Conservation (phyloP, 1,140 invertebrate species). For the Pogonus chalceus region DNA sequence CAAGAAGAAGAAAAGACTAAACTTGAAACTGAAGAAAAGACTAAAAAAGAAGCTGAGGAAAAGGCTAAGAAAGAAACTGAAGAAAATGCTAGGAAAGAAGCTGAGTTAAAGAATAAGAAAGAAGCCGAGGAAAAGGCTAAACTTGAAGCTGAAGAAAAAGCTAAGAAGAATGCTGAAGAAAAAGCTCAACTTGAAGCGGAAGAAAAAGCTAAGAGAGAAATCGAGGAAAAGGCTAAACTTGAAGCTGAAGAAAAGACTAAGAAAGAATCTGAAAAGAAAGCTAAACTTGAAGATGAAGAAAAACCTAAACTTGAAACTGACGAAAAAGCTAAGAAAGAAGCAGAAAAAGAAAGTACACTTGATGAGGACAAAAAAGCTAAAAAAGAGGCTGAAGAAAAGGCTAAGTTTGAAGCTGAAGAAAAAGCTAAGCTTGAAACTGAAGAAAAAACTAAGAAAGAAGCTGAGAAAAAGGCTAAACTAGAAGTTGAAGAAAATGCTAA, state of each 20-base stretch:
- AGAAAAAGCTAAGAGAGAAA: constrained; percentile 17
- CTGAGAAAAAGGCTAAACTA: constrained; percentile 15
- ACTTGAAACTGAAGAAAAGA: constrained; percentile 25
- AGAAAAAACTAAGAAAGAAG: constrained; percentile 19
- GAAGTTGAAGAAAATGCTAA: constrained; percentile 20
- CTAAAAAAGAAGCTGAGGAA: constrained; percentile 33
- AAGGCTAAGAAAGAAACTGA: constrained; percentile 26
- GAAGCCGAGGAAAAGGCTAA: constrained; percentile 25
- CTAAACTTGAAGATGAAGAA: constrained; percentile 9
- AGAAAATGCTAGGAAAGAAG: constrained; percentile 25
- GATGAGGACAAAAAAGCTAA: constrained; percentile 17
- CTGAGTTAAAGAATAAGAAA: constrained; percentile 24
- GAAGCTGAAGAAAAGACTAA: constrained; percentile 31
- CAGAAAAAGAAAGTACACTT: constrained; percentile 20
- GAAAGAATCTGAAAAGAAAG: constrained; percentile 27
- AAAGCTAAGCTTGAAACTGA: constrained; percentile 20
- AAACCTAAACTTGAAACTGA: constrained; percentile 16
- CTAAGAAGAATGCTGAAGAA: constrained; percentile 21
- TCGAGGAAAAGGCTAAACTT: constrained; percentile 22
- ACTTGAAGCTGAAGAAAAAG: constrained; percentile 25
- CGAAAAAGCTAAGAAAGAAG: constrained; percentile 19
- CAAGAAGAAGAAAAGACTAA: constrained; percentile 30
- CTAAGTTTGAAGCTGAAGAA: constrained; percentile 20
- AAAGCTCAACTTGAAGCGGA: constrained; percentile 27
- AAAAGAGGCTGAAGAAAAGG: constrained; percentile 22